Evolutionary conservation across 2,888 invertebrate genomes (phyloP).

Genomic region (Aphodius sticticus): DNA sequence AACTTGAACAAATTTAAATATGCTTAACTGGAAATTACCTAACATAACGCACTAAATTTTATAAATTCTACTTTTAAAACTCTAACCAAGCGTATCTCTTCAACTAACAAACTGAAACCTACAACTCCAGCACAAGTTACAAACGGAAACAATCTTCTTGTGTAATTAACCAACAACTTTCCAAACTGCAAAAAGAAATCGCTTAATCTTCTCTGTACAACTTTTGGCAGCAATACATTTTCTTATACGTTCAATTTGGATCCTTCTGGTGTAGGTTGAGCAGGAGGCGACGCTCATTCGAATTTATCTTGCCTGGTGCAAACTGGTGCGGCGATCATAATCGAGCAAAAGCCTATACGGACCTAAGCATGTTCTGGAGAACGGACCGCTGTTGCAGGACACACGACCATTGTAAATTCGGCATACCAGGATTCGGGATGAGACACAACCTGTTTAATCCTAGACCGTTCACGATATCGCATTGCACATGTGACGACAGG

Average conservation of each 20-base stretch:
- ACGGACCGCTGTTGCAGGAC: slow-evolving; percentile 78
- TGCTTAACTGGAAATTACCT: too few relatives aligned
- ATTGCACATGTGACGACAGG: slow-evolving; percentile 82
- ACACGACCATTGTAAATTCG: slow-evolving; percentile 75
- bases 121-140: too few relatives aligned
- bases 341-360: slow-evolving; percentile 66
- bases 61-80: too few relatives aligned
- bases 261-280: slow-evolving; percentile 16
- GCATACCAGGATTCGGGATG: slow-evolving; percentile 68
- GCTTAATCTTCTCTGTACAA: slow-evolving; percentile 8
- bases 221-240: background rate
- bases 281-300: slow-evolving; percentile 43
- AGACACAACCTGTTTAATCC: slow-evolving; percentile 73
- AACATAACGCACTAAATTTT: too few relatives aligned
- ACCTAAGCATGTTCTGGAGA: slow-evolving; percentile 66
- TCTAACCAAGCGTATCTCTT: too few relatives aligned
- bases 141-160: background rate
- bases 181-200: background rate
- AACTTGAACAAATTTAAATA: too few relatives aligned
- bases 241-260: background rate
- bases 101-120: too few relatives aligned
- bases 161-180: background rate
- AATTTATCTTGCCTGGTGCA: slow-evolving; percentile 72
- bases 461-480: slow-evolving; percentile 76
- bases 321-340: slow-evolving; percentile 79